A percentile compares a stretch with the other conserved stretches of the same genome.
Evolutionary conservation across 1,140 invertebrate genomes (phyloP).

Genomic region (Hycleus cichorii): DNA sequence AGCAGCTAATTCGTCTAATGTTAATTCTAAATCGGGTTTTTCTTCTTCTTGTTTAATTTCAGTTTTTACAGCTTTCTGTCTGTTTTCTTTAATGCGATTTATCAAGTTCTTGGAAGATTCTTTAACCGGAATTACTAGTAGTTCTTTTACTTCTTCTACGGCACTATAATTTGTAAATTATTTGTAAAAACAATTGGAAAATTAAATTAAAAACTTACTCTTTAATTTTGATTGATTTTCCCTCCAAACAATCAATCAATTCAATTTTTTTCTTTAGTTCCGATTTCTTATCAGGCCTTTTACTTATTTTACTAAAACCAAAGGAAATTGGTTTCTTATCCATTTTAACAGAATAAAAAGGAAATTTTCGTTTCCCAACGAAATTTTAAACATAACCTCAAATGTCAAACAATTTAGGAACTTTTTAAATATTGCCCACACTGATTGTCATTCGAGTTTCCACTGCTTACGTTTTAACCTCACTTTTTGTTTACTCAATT

Average conservation of each 20-base stretch:
- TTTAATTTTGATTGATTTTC: slow-evolving; percentile 62
- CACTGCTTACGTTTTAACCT: too few species aligned
- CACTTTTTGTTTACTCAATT: too few species aligned
- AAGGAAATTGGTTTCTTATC: slow-evolving; percentile 65
- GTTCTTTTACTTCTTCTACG: slow-evolving; percentile 45
- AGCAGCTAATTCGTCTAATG: slow-evolving; percentile 49
- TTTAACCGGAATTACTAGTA: slow-evolving; percentile 58
- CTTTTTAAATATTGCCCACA: too few species aligned
- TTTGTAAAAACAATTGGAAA: slow-evolving; percentile 15
- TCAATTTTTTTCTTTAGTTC: slow-evolving; percentile 50
- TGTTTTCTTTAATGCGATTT: slow-evolving; percentile 35
- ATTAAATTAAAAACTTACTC: slow-evolving; percentile 47
- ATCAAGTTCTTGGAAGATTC: slow-evolving; percentile 44
- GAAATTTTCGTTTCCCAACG: too few species aligned
- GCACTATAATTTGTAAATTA: slow-evolving; percentile 42
- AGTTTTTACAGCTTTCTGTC: slow-evolving; percentile 22
- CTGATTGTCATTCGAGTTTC: too few species aligned
- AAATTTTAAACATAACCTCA: too few species aligned
- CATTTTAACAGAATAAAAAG: background rate
- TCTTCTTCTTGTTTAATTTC: slow-evolving; percentile 28
- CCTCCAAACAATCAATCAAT: slow-evolving; percentile 67
- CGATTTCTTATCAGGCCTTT: slow-evolving; percentile 46
- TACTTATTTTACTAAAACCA: slow-evolving; percentile 63
- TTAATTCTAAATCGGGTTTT: slow-evolving; percentile 34
- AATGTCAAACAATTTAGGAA: too few species aligned